Conservation (phyloP, 1,140 invertebrate species). For the Nixonia krombeini region DNA sequence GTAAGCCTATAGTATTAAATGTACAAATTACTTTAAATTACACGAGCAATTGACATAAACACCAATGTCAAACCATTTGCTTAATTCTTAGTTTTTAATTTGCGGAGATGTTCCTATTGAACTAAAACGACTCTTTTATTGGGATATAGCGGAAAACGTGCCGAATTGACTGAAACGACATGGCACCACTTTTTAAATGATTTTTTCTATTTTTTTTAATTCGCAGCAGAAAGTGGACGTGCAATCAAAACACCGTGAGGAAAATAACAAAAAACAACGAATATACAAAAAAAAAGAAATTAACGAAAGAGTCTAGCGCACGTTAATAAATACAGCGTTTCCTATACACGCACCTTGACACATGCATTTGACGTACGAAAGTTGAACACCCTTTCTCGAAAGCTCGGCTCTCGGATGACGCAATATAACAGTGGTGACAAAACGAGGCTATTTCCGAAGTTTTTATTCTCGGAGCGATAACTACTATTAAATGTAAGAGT, state of each 20-base stretch:
- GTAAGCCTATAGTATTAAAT: not conserved
- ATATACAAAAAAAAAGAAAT: not conserved
- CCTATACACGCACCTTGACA: conserved; percentile 54
- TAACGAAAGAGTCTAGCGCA: conserved; percentile 31
- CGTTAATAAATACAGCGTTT: conserved; percentile 57
- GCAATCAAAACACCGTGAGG: too few relatives aligned
- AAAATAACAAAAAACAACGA: not conserved
- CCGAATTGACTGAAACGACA: too few relatives aligned
- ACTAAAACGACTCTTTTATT: too few relatives aligned
- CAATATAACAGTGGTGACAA: not conserved
- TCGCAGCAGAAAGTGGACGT: too few relatives aligned
- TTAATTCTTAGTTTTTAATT: too few relatives aligned
- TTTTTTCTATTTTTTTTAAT: too few relatives aligned
- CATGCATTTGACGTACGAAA: conserved; percentile 57
- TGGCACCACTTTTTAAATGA: too few relatives aligned
- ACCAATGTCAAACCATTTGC: too few relatives aligned
- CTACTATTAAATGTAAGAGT: too few relatives aligned
- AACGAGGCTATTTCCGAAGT: not conserved
- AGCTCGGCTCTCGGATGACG: conserved; percentile 44
- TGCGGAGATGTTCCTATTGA: too few relatives aligned
- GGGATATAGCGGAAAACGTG: too few relatives aligned
- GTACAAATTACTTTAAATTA: conserved; percentile 30
- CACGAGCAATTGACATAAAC: conserved; percentile 12
- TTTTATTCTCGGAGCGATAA: too few relatives aligned
- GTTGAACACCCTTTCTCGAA: conserved; percentile 40